Conservation (phyloP, 2,888 invertebrate species). For the Drosophila fungiperda region DNA sequence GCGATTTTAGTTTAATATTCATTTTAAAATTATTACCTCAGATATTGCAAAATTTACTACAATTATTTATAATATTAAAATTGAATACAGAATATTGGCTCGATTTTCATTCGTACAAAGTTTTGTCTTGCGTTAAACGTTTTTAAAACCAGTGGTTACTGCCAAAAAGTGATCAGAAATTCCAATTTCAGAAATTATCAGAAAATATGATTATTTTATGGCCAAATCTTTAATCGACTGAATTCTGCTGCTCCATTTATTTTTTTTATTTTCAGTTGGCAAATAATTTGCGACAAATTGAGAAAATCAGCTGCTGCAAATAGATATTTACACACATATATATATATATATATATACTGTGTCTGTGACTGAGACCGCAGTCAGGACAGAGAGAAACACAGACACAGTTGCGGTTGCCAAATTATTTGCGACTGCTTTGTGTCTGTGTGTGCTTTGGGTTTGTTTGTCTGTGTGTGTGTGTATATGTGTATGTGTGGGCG, state of each 20-base stretch:
- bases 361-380: constrained; percentile 25
- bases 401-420: constrained; percentile 61
- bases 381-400: constrained; percentile 28
- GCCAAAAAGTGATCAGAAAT: neutral
- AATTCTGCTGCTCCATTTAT: constrained; percentile 28
- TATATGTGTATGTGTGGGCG: constrained; percentile 45
- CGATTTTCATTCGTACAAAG: neutral
- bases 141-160: neutral
- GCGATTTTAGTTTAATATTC: neutral
- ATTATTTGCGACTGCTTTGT: constrained; percentile 55
- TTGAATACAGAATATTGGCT: too few relatives aligned
- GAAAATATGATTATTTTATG: neutral
- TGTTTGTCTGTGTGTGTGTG: constrained; percentile 4
- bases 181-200: neutral
- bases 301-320: constrained; percentile 31
- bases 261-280: constrained; percentile 14
- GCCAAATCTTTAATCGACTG: constrained; percentile 1
- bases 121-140: neutral
- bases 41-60: neutral
- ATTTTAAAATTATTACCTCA: neutral
- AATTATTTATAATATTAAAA: too few relatives aligned
- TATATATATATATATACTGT: neutral
- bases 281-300: constrained; percentile 46
- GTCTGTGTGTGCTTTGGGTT: neutral
- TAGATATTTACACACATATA: neutral